A percentile compares a stretch with the other conserved stretches of the same genome.
Conservation (phyloP, 2,888 invertebrate species). For the Vesta saturnalis region DNA sequence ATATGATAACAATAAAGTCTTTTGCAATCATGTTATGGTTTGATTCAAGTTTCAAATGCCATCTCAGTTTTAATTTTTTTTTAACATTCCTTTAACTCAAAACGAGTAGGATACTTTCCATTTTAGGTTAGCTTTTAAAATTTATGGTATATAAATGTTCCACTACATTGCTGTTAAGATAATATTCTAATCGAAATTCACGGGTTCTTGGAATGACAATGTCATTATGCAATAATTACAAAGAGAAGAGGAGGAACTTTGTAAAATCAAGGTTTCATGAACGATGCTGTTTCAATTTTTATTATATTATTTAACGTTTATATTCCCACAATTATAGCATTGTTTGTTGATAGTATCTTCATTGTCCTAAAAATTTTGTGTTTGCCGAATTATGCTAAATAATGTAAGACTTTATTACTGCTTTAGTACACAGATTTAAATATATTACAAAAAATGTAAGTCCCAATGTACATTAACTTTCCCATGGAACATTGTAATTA, state of each 20-base stretch:
- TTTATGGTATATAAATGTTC: too few relatives aligned
- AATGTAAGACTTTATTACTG: too few relatives aligned
- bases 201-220: background rate
- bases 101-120: background rate
- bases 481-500: too few relatives aligned
- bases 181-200: background rate
- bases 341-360: background rate
- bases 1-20: slow-evolving; percentile 1
- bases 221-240: slow-evolving; percentile 8
- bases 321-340: background rate
- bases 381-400: background rate
- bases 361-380: background rate
- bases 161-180: too few relatives aligned
- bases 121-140: background rate
- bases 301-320: background rate
- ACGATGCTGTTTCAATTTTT: background rate
- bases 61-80: too few relatives aligned
- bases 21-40: background rate
- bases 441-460: too few relatives aligned
- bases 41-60: background rate
- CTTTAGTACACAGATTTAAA: too few relatives aligned
- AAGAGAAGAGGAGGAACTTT: background rate
- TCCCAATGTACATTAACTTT: too few relatives aligned
- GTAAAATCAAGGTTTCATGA: slow-evolving; percentile 5
- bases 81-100: too few relatives aligned